Conservation (phyloP, 2,888 invertebrate genomes). For the Phalera bucephala region DNA sequence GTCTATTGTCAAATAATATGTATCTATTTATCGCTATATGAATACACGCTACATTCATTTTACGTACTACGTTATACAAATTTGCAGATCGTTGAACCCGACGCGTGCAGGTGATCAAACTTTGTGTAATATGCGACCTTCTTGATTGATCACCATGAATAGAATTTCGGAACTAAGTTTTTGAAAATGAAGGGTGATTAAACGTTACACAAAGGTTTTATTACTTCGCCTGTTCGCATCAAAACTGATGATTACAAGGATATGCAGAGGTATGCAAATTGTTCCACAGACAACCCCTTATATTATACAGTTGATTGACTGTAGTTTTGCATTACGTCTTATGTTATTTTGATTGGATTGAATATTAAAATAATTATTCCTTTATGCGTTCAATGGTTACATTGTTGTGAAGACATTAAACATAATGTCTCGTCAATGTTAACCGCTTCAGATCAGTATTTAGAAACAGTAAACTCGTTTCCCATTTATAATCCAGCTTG, state of each 20-base stretch:
- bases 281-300: background rate
- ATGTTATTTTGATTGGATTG: background rate
- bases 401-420: background rate
- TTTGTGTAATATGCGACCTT: conserved; percentile 37
- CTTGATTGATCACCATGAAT: conserved; percentile 30
- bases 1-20: conserved; percentile 5
- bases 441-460: conserved; percentile 27
- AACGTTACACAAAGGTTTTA: background rate
- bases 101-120: conserved; percentile 43
- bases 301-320: background rate
- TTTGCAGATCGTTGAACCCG: conserved; percentile 50
- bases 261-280: background rate
- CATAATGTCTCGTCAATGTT: conserved; percentile 9
- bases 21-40: conserved; percentile 1
- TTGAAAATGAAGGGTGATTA: background rate
- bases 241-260: background rate
- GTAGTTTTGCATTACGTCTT: background rate
- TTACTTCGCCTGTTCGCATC: too few relatives aligned
- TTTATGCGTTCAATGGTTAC: conserved; percentile 1
- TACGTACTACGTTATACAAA: conserved; percentile 9
- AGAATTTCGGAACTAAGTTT: background rate
- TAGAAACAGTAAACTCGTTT: conserved; percentile 26
- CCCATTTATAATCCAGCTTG: conserved; percentile 28
- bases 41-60: conserved; percentile 11
- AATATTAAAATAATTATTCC: background rate